A percentile compares a stretch with the other conserved stretches of the same genome.
These are phyloP conservation scores for Acleris emargana DNA, from an alignment of 2,888 invertebrate species.

Conservation along the genomic window DNA sequence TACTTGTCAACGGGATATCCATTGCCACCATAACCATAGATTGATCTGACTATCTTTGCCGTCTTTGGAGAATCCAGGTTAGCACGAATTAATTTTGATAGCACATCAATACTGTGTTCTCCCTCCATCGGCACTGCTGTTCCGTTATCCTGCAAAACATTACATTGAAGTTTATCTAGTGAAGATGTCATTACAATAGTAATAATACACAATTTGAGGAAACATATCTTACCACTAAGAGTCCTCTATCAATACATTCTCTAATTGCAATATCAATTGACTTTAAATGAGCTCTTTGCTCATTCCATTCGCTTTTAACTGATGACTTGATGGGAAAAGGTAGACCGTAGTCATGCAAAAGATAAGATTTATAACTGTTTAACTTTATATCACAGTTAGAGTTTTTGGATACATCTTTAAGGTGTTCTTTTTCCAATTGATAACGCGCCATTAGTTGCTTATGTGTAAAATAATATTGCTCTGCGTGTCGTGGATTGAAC, in stretches of 20 bases:
- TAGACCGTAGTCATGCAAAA: slow-evolving; percentile 71
- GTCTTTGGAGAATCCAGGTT: slow-evolving; percentile 65
- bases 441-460: slow-evolving; percentile 69
- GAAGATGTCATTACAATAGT: too few species aligned
- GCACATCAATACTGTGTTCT: slow-evolving; percentile 63
- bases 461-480: slow-evolving; percentile 68
- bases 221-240: slow-evolving; percentile 64
- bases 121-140: slow-evolving; percentile 62
- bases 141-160: slow-evolving; percentile 60
- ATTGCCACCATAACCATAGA: slow-evolving; percentile 66
- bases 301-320: slow-evolving; percentile 51
- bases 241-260: slow-evolving; percentile 67
- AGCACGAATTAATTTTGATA: slow-evolving; percentile 67
- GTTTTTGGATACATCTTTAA: slow-evolving; percentile 42
- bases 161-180: slow-evolving; percentile 23
- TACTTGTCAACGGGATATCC: slow-evolving; percentile 60
- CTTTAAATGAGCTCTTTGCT: slow-evolving; percentile 59
- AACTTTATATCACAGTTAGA: slow-evolving; percentile 40
- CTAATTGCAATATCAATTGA: slow-evolving; percentile 67
- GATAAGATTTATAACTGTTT: slow-evolving; percentile 56
- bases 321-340: slow-evolving; percentile 65
- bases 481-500: slow-evolving; percentile 63
- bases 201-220: background rate
- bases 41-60: slow-evolving; percentile 63
- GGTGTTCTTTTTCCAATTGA: slow-evolving; percentile 63